These are phyloP conservation scores for Drosophila colorata DNA, from an alignment of 2,888 invertebrate genomes.

Conservation along the genomic window DNA sequence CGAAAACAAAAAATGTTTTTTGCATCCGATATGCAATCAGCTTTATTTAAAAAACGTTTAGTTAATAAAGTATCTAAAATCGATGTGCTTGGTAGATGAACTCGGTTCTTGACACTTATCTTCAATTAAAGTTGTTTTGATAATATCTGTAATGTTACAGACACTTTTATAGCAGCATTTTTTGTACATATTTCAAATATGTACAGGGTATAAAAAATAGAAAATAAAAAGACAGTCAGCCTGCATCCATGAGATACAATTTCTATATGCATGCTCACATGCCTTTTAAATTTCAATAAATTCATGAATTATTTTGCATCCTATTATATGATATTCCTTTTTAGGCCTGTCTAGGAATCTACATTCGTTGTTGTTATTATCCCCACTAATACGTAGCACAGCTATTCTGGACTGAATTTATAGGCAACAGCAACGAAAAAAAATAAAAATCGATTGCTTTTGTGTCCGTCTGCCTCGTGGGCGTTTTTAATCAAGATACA, in stretches of 20 bases:
- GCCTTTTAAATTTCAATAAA: slow-evolving; percentile 79
- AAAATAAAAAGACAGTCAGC: slow-evolving; percentile 3
- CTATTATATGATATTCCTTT: slow-evolving; percentile 38
- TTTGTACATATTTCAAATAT: too few relatives aligned
- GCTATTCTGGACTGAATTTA: slow-evolving; percentile 54
- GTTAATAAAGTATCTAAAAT: too few relatives aligned
- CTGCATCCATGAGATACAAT: slow-evolving; percentile 42
- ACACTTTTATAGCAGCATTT: too few relatives aligned
- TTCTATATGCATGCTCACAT: slow-evolving; percentile 40
- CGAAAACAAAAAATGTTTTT: too few relatives aligned
- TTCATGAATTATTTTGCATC: slow-evolving; percentile 75
- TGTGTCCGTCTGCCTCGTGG: slow-evolving; percentile 43
- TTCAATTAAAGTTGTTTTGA: too few relatives aligned
- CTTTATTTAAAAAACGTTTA: too few relatives aligned
- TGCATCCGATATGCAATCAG: too few relatives aligned
- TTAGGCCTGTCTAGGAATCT: slow-evolving; percentile 16
- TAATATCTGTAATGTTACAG: too few relatives aligned
- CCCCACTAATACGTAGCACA: slow-evolving; percentile 61
- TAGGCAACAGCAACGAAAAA: slow-evolving; percentile 25
- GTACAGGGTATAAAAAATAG: not conserved
- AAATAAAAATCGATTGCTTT: slow-evolving; percentile 46
- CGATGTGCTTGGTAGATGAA: too few relatives aligned
- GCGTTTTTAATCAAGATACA: slow-evolving; percentile 67
- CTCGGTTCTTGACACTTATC: too few relatives aligned
- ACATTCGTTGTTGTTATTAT: slow-evolving; percentile 43